Base-by-base conservation (phyloP, 2,888 invertebrate species). In the Meliscaeva auricollis region DNA sequence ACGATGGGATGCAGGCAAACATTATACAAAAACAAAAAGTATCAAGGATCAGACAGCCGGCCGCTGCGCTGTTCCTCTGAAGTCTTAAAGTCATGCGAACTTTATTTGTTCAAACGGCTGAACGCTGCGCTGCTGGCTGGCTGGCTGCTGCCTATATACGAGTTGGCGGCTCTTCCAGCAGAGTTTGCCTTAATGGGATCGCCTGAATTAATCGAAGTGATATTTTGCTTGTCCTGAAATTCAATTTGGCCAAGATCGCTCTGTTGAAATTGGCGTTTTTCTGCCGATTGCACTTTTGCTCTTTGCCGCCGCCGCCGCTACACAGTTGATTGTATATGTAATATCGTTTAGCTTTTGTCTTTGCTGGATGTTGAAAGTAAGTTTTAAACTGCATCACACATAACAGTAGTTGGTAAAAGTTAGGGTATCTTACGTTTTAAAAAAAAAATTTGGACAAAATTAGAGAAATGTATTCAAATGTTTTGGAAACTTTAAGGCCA, bases 141-240 rank as follows among this genome's bases (percentile, higher is more conserved):
- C n/a, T n/a, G n/a, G n/a, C 15, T 50, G 13, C 35, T 6, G 13
- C 3, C 3, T 38, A 38, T 9, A 9, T 9, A 11, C 38, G 11
- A 11, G 22, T 64, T 64, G 58, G 32, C 72, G 17, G 73, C 3
- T 68, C 64, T 54, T 30, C 26, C 35, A 41, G 66, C 69, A 56
- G 64, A 60, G 76, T 60, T 73, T 70, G 35, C 85, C 81, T 81
- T 85, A 85, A 80, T 85, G 87, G 87, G 85, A 81, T 91, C 91
- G 91, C 90, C 90, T 91, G 90, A 91, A 91, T 91, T 91, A 91
- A 91, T 91, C 91, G 91, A 91, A 91, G 91, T 91, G 91, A 91
- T 91, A 91, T 91, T 91, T 91, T 89, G 89, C 91, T 91, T 91
- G 91, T 91, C 91, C 90, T 90, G 89, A 91, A 85, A 91, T 91